Conservation (phyloP, 1,140 invertebrate genomes). For the Brachionus plicatilis region DNA sequence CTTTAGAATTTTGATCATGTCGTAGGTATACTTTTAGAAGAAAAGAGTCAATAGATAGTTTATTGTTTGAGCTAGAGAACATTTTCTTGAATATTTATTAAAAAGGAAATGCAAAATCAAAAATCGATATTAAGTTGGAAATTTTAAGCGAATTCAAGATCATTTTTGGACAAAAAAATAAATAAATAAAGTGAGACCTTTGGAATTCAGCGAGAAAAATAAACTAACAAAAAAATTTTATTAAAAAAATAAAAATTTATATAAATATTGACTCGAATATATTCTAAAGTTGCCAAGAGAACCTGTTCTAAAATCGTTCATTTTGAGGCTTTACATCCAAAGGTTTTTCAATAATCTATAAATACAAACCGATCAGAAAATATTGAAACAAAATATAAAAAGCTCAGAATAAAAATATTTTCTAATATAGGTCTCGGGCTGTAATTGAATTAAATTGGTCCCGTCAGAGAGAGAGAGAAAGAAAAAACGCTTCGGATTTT, state of each 20-base stretch:
- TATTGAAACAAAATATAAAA: not conserved
- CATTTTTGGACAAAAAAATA: not conserved
- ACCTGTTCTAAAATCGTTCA: slow-evolving; percentile 8
- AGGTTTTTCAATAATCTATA: not conserved
- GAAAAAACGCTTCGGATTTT: not conserved
- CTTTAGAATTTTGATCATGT: not conserved
- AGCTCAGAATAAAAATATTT: not conserved
- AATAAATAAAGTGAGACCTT: slow-evolving; percentile 8
- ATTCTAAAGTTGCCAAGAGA: slow-evolving; percentile 4
- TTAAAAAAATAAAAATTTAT: not conserved
- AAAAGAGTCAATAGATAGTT: not conserved
- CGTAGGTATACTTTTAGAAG: not conserved
- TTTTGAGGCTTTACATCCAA: not conserved
- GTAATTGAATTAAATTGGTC: not conserved
- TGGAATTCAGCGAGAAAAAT: slow-evolving; percentile 10
- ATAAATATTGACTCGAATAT: not conserved
- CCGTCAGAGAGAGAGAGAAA: not conserved
- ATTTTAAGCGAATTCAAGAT: slow-evolving; percentile 14
- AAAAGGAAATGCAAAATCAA: not conserved
- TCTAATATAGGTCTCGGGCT: not conserved
- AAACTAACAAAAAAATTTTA: not conserved
- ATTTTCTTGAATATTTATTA: not conserved
- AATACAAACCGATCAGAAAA: not conserved
- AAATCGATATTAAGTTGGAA: not conserved
- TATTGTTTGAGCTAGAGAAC: not conserved